Percentiles rank a stretch among this genome's conserved stretches.
Evolutionary conservation across 2,888 invertebrate species (phyloP).

Genomic region (Pterobdella sp.): DNA sequence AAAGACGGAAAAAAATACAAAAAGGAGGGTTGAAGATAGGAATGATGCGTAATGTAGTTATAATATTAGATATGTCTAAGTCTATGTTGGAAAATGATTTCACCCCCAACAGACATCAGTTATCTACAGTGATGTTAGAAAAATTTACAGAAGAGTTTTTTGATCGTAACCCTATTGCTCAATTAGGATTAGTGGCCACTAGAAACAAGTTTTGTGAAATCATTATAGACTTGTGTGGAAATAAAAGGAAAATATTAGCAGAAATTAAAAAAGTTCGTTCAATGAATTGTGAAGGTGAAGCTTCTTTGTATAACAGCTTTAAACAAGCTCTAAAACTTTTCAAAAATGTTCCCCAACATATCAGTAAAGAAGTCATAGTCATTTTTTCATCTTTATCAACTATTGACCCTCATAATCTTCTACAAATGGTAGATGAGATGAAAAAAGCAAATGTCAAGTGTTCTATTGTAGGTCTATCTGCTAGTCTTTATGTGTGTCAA

Average conservation of each 20-base stretch:
- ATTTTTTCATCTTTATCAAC: slow-evolving; percentile 88
- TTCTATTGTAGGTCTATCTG: slow-evolving; percentile 87
- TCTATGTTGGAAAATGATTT: slow-evolving; percentile 90
- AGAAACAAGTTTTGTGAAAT: slow-evolving; percentile 89
- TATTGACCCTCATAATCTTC: slow-evolving; percentile 68
- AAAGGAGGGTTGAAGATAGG: background rate
- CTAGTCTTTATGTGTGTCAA: slow-evolving; percentile 85
- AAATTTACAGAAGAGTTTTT: slow-evolving; percentile 92
- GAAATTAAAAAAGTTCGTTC: slow-evolving; percentile 55
- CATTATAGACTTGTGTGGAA: slow-evolving; percentile 76
- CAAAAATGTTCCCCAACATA: slow-evolving; percentile 72
- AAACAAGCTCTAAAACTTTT: slow-evolving; percentile 77
- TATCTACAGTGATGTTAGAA: slow-evolving; percentile 67
- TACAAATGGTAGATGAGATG: slow-evolving; percentile 39
- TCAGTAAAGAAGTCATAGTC: slow-evolving; percentile 83
- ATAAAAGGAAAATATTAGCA: slow-evolving; percentile 52
- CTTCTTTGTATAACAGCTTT: slow-evolving; percentile 88
- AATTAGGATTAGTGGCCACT: slow-evolving; percentile 81
- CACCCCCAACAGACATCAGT: slow-evolving; percentile 70
- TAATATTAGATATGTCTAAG: slow-evolving; percentile 85
- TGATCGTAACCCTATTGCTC: slow-evolving; percentile 96
- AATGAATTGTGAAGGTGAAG: slow-evolving; percentile 74
- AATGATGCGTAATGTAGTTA: slow-evolving; percentile 83
- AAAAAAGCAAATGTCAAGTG: slow-evolving; percentile 77
- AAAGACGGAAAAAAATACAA: slow-evolving; percentile 3